Conservation (phyloP, 2,113 vertebrate genomes). For the Chrysemys picta region DNA sequence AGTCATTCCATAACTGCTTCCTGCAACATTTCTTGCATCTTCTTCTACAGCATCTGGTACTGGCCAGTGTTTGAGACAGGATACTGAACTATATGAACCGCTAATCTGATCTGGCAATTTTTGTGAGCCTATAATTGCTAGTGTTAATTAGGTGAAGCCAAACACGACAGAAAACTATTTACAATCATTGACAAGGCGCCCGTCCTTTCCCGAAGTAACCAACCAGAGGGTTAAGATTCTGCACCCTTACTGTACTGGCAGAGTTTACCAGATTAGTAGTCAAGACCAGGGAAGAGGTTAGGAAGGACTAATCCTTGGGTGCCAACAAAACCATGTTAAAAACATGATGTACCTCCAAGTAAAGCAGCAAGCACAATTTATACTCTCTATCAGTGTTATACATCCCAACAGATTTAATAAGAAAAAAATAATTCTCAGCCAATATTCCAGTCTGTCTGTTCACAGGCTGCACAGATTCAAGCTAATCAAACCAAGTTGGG, state of each 20-base stretch:
- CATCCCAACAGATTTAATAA: background rate
- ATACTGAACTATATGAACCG: no score
- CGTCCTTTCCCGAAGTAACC: background rate
- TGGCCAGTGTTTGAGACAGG: no score
- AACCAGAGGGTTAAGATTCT: background rate
- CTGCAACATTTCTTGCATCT: no score
- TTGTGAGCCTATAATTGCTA: no score
- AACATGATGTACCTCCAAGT: background rate
- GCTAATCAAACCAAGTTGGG: conserved; percentile 47
- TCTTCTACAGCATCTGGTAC: no score
- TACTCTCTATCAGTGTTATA: background rate
- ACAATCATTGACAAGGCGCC: background rate
- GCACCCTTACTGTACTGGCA: background rate
- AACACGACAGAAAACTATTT: background rate
- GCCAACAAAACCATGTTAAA: background rate
- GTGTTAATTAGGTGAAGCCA: no score
- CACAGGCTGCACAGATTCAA: conserved; percentile 26
- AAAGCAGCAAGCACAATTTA: background rate
- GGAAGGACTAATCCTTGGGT: background rate
- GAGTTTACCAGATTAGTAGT: background rate
- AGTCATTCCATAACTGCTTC: no score
- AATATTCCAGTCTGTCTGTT: conserved; percentile 47
- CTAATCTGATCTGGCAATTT: no score
- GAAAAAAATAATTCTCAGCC: conserved; percentile 37
- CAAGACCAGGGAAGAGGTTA: background rate